Conservation (phyloP, 2,888 invertebrate species). For the Ochropleura leucogaster region DNA sequence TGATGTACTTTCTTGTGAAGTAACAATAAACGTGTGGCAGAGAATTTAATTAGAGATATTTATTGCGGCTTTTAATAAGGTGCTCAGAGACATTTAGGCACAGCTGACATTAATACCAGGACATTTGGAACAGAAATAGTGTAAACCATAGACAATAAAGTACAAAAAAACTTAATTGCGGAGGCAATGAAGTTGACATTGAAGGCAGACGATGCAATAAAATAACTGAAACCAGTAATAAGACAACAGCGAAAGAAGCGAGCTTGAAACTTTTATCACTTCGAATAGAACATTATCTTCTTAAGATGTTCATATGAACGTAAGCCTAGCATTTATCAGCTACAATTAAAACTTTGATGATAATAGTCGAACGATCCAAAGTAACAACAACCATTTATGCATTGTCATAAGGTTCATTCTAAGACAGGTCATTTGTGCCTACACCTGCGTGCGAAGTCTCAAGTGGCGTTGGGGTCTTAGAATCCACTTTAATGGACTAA, state of each 20-base stretch:
- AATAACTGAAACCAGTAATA: too few species aligned
- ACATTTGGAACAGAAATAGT: too few species aligned
- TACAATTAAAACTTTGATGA: not conserved
- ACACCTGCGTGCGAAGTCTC: slow-evolving; percentile 10
- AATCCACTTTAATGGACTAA: slow-evolving; percentile 15
- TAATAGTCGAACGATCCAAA: slow-evolving; percentile 5
- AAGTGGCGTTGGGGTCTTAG: slow-evolving; percentile 4
- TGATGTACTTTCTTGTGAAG: not conserved
- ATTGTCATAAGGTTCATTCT: not conserved
- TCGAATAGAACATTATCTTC: too few species aligned
- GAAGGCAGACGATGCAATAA: too few species aligned
- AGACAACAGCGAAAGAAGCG: too few species aligned
- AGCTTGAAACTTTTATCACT: too few species aligned
- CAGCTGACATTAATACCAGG: not conserved
- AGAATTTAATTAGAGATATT: not conserved
- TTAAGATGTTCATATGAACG: not conserved
- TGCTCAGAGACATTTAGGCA: not conserved
- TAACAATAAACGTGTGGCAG: not conserved
- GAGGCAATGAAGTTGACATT: too few species aligned
- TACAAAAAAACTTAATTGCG: too few species aligned
- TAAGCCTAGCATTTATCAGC: not conserved
- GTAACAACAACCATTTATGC: not conserved
- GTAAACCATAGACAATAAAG: too few species aligned
- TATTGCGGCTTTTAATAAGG: not conserved
- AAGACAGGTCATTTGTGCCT: slow-evolving; percentile 1